Conservation (phyloP, 1,140 invertebrate genomes). For the Lepidotrigona ventralis region DNA sequence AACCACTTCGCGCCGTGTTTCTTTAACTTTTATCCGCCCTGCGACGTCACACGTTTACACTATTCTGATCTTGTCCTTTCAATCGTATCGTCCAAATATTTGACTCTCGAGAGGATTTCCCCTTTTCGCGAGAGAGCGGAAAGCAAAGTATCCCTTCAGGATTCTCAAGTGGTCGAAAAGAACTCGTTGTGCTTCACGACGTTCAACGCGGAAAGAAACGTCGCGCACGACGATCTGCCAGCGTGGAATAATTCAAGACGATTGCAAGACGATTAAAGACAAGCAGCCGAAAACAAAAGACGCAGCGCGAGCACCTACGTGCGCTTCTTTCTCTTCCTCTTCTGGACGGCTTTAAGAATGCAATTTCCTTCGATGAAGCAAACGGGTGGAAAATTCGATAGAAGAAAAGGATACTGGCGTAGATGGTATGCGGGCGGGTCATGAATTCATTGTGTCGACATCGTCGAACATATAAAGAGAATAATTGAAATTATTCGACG, state of each 20-base stretch:
- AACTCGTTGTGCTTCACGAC: background rate
- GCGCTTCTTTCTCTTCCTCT: background rate
- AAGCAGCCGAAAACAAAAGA: background rate
- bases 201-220: background rate
- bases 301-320: background rate
- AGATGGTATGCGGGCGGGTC: background rate
- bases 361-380: background rate
- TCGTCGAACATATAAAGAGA: background rate
- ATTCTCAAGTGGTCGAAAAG: background rate
- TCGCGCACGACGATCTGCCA: background rate
- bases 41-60: background rate
- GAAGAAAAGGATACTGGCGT: background rate
- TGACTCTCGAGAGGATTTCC: background rate
- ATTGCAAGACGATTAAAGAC: background rate
- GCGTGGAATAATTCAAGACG: background rate
- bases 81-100: background rate
- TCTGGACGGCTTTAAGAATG: conserved; percentile 1
- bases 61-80: background rate
- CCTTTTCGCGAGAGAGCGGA: background rate
- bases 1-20: background rate
- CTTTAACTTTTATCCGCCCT: background rate
- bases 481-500: background rate
- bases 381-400: background rate
- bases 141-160: background rate
- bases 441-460: background rate